Conservation (phyloP, 2,113 vertebrate species). For the Bufo gargarizans region DNA sequence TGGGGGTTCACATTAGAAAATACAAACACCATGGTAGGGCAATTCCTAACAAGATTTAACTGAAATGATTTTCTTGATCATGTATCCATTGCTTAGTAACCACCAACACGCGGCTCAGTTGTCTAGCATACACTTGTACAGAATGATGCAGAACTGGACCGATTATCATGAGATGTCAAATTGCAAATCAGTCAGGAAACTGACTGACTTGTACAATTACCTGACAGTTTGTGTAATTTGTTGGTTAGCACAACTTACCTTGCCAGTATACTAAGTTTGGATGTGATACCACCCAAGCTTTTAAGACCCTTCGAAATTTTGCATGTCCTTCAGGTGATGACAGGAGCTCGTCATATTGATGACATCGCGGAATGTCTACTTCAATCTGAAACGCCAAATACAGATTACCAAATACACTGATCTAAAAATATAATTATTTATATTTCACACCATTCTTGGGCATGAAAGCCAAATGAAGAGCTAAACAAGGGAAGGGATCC, state of each 20-base stretch:
- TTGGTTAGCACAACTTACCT: constrained; percentile 62
- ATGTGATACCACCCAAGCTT: constrained; percentile 98
- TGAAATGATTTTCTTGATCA: too few relatives aligned
- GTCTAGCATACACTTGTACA: too few relatives aligned
- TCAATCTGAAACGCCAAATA: constrained; percentile 82
- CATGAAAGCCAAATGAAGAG: not conserved
- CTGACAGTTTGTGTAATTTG: not conserved
- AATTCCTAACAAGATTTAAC: too few relatives aligned
- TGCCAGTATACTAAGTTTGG: constrained; percentile 98
- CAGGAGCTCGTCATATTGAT: constrained; percentile 96
- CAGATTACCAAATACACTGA: not conserved
- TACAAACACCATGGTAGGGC: not conserved
- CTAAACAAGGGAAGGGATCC: too few relatives aligned
- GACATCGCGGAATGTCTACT: constrained; percentile 98
- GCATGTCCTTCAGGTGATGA: constrained; percentile 94
- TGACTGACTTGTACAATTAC: not conserved
- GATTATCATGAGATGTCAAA: not conserved
- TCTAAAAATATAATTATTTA: not conserved
- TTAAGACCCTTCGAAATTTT: constrained; percentile 93
- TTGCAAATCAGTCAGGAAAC: not conserved
- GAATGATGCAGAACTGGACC: too few relatives aligned
- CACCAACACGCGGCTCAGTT: too few relatives aligned
- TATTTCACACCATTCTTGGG: not conserved
- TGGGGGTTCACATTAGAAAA: not conserved
- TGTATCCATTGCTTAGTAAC: too few relatives aligned